A percentile compares a stretch with the other conserved stretches of the same genome.
Evolutionary conservation across 2,888 invertebrate species (phyloP).

Genomic region (Dynastes tityus): DNA sequence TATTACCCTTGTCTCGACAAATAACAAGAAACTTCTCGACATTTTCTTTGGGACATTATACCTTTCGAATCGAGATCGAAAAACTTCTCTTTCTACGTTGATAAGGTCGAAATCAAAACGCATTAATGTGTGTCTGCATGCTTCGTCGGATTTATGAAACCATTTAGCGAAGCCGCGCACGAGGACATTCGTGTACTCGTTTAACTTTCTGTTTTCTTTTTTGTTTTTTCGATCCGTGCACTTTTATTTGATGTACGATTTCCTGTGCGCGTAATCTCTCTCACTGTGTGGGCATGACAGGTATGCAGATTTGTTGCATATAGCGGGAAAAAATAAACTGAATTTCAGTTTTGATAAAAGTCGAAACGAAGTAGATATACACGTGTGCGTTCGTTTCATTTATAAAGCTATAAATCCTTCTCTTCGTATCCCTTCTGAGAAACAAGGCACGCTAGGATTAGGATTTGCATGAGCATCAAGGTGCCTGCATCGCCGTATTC

Average conservation of each 20-base stretch:
- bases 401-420: constrained; percentile 60
- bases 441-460: constrained; percentile 55
- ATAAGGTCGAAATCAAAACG: constrained; percentile 44
- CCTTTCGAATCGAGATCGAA: constrained; percentile 33
- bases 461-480: constrained; percentile 57
- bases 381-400: constrained; percentile 59
- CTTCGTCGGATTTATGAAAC: constrained; percentile 54
- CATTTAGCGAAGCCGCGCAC: constrained; percentile 54
- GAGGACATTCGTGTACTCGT: constrained; percentile 53
- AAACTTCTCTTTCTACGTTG: constrained; percentile 27
- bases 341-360: constrained; percentile 48
- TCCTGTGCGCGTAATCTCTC: constrained; percentile 55
- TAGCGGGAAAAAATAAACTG: constrained; percentile 40
- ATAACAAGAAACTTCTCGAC: constrained; percentile 28
- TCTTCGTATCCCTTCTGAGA: constrained; percentile 54
- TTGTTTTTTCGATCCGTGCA: constrained; percentile 4
- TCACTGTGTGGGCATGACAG: constrained; percentile 57
- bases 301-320: constrained; percentile 57
- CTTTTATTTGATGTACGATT: constrained; percentile 57
- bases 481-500: constrained; percentile 53
- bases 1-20: constrained; percentile 8
- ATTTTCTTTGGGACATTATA: constrained; percentile 30
- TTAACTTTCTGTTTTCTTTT: constrained; percentile 51
- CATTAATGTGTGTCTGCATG: constrained; percentile 47
- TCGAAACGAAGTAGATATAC: constrained; percentile 50